Conservation (phyloP, 2,113 vertebrate species). For the Eleginops maclovinus region DNA sequence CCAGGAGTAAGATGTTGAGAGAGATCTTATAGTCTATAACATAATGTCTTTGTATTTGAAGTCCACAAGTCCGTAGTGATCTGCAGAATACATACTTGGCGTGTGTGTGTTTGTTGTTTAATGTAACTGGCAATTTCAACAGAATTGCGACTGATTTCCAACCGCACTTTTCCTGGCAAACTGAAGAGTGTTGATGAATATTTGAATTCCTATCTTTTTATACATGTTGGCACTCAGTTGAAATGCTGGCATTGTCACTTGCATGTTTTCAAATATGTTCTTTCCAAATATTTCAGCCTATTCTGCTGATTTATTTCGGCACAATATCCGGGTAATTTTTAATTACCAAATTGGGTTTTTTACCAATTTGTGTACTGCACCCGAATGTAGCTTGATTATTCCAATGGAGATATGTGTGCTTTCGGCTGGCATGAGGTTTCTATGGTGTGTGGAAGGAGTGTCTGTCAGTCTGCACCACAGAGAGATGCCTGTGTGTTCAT, state of each 20-base stretch:
- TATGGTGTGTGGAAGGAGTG: constrained; percentile 39
- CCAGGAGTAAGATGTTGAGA: constrained; percentile 25
- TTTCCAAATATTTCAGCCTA: constrained; percentile 39
- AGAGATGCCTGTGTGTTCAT: constrained; percentile 51
- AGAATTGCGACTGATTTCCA: constrained; percentile 62
- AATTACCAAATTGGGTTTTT: not conserved
- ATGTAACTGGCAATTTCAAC: constrained; percentile 53
- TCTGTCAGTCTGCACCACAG: constrained; percentile 54
- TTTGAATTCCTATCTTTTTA: constrained; percentile 56
- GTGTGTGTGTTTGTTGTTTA: constrained; percentile 49
- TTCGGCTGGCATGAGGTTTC: constrained; percentile 37
- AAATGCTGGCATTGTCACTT: constrained; percentile 57
- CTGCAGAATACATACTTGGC: constrained; percentile 51
- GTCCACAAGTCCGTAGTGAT: constrained; percentile 30
- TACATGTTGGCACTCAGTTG: constrained; percentile 45
- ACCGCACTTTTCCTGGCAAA: constrained; percentile 54
- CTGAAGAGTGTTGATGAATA: constrained; percentile 21
- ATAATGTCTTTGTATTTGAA: constrained; percentile 30
- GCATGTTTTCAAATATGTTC: constrained; percentile 49
- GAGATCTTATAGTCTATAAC: not conserved
- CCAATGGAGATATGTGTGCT: constrained; percentile 39
- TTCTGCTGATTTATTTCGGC: constrained; percentile 19
- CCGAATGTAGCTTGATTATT: constrained; percentile 17
- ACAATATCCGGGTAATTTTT: not conserved
- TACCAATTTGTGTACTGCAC: constrained; percentile 34